Evolutionary conservation across 2,888 invertebrate species (phyloP), one percentile per base, ranked within the genome.

Genomic region (Baccha elongata): DNA sequence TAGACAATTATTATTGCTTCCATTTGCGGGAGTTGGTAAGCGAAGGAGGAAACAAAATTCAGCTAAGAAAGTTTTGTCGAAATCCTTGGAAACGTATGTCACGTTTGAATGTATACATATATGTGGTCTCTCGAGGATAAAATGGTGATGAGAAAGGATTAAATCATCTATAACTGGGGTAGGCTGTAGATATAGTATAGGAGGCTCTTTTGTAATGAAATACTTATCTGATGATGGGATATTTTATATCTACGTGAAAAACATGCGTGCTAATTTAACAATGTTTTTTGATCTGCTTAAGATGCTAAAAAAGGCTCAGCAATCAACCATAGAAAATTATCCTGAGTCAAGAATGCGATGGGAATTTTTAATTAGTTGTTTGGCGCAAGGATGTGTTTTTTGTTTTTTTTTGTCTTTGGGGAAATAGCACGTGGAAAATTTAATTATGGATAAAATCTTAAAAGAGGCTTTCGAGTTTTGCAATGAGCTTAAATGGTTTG

Each of bases 91-190:
- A 68, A 78, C 68, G 46, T 72, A 46, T 78, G 83, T 83, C 78
- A 78, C 55, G 78, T 78, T 78, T 67, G 48, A 75, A 58, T 78
- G 29, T 52, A 17, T 19, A 32, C 3, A 29, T 29, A 60, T 78
- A 73, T 83, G 83, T 40, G 83, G 83, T 83, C 83, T 83, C 83
- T 68, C 21, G 83, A 72, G 83, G 83, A 83, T 83, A 72, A n/a
- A n/a, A 83, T 78, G 78, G 53, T 68, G 78, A 83, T 78, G 78
- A 67, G 78, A 83, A 83, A 83, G 83, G 83, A 83, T 83, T 83
- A 83, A 68, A 40, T 23, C 52, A 48, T 53, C 40, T 37, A 21
- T 37, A 55, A 42, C 13, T 26, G 58, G 72, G 42, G 35, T 40
- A 65, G 60, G 11, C n/a, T 8, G 2, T 1, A n/a, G 3, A 29